Evolutionary conservation across 2,797 vertebrate species (phyloP), one percentile per base, ranked within the genome.

Genomic region (Enteromius fasciolatus): DNA sequence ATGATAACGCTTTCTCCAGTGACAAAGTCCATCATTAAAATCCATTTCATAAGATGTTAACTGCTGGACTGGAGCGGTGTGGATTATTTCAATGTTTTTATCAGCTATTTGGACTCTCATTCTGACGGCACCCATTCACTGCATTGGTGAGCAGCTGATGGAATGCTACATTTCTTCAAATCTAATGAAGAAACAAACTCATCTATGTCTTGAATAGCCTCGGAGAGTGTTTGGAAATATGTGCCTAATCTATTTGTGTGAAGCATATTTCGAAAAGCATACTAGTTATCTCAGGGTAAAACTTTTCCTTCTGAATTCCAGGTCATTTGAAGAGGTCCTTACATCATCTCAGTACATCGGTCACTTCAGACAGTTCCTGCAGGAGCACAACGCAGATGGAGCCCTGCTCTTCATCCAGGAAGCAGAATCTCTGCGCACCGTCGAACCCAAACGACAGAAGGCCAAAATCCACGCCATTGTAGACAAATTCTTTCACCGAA

Each of bases 391-490:
- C 8, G 78, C 66, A 0, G 78, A 80, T 2, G 78, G 66, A 72
- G 20, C 70, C 1, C 57, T 85, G 10, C 36, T 75, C 17, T 87
- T 87, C 61, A 5, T 85, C 1, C 81, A 25, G 15, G 66, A 80
- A 10, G 78, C 66, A 4, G 66, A 80, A 28, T 23, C n/a, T 41
- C 15, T 80, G 50, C 33, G 23, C n/a, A 59, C 20, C 17, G 7
- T 46, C 11, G 25, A 69, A 46, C 12, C 18, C 57, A 86, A 59
- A n/a, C 41, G 23, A 15, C 59, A 75, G 78, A 67, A 31, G 48
- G 50, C 39, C 5, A 85, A 78, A 64, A 81, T 85, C 52, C n/a
- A 61, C 0, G 9, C n/a, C 67, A 81, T 83, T 20, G 23, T 81
- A 64, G 74, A 69, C 17, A 79, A 41, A 25, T 81, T 80, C 63